Conservation (phyloP, 2,888 invertebrate genomes). For the Leptinotarsa juncta region DNA sequence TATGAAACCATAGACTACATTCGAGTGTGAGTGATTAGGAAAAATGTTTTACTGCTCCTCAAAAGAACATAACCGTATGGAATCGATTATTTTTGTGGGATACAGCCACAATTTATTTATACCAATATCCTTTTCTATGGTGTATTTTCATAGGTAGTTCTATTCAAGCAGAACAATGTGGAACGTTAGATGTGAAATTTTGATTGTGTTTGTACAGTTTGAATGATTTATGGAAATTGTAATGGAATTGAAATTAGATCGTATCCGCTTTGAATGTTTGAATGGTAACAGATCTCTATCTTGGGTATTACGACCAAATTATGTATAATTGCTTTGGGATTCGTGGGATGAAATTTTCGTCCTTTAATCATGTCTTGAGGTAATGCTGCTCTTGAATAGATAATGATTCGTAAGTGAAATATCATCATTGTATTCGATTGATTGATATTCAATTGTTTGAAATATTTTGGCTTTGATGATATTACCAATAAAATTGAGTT, state of each 20-base stretch:
- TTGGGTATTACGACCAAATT: conserved; percentile 16
- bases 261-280: conserved; percentile 16
- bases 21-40: too few species aligned
- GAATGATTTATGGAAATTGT: conserved; percentile 13
- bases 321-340: conserved; percentile 13
- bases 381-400: conserved; percentile 2
- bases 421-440: background rate
- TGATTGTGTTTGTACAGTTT: conserved; percentile 13
- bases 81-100: background rate
- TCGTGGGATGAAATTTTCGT: background rate
- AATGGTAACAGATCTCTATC: conserved; percentile 18
- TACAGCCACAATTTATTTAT: background rate
- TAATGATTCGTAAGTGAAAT: background rate
- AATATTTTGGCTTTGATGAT: too few species aligned
- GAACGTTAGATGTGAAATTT: conserved; percentile 11
- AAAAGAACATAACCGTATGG: too few species aligned
- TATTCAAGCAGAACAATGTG: conserved; percentile 2
- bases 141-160: conserved; percentile 6
- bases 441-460: background rate
- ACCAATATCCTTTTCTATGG: background rate
- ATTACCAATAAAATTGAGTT: too few species aligned
- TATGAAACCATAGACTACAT: too few species aligned
- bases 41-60: too few species aligned
- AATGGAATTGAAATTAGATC: conserved; percentile 15
- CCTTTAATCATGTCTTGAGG: background rate